Conservation (phyloP, 2,888 invertebrate species). For the Mythimna impura region DNA sequence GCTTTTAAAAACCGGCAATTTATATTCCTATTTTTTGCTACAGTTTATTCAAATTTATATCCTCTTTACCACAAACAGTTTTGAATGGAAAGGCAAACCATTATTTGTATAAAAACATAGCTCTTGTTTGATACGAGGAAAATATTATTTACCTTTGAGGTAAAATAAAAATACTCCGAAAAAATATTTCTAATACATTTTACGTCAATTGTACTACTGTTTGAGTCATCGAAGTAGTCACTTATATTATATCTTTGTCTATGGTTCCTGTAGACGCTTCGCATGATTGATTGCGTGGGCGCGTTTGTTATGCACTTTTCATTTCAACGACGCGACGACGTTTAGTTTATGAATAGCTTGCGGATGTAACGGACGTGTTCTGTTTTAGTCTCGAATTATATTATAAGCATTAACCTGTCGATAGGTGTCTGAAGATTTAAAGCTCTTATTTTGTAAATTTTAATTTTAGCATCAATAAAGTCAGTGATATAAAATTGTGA, state of each 20-base stretch:
- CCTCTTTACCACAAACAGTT: neutral
- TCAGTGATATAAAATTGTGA: slow-evolving; percentile 67
- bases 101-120: neutral
- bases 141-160: slow-evolving; percentile 8
- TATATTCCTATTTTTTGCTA: slow-evolving; percentile 4
- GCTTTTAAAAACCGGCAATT: neutral
- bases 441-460: slow-evolving; percentile 16
- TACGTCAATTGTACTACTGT: slow-evolving; percentile 33
- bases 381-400: slow-evolving; percentile 47
- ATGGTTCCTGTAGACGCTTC: slow-evolving; percentile 72
- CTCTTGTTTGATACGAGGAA: slow-evolving; percentile 16
- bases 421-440: slow-evolving; percentile 52
- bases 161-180: slow-evolving; percentile 11
- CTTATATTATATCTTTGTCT: slow-evolving; percentile 69
- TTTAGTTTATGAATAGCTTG: slow-evolving; percentile 74
- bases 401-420: slow-evolving; percentile 16
- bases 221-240: slow-evolving; percentile 72
- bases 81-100: neutral
- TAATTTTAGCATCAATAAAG: slow-evolving; percentile 75
- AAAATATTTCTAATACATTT: slow-evolving; percentile 27
- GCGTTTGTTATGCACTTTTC: slow-evolving; percentile 73
- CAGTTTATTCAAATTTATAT: slow-evolving; percentile 1
- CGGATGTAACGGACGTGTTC: slow-evolving; percentile 73
- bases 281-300: slow-evolving; percentile 71
- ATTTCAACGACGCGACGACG: slow-evolving; percentile 71